Evolutionary conservation across 2,797 vertebrate species (phyloP).

Genomic region (Aplochiton taeniatus): DNA sequence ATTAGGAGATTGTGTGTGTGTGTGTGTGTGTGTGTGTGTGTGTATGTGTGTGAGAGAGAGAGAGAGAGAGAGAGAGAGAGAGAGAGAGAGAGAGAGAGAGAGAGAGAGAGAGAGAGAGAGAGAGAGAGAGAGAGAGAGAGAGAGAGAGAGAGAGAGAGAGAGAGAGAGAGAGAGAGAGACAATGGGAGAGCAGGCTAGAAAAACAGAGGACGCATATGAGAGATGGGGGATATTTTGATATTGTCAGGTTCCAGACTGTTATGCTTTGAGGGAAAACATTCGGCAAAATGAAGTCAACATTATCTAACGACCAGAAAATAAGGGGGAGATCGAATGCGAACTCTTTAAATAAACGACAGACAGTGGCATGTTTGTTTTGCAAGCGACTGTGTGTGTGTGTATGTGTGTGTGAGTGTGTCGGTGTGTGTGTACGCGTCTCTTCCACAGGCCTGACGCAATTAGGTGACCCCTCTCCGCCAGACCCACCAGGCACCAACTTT

Average conservation of each 20-base stretch:
- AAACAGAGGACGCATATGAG: background rate
- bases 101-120: background rate
- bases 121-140: background rate
- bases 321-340: background rate
- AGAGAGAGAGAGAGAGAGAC: background rate
- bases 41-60: background rate
- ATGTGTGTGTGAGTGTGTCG: conserved; percentile 7
- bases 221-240: background rate
- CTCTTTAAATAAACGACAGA: background rate
- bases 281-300: conserved; percentile 9
- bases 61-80: no score
- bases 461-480: conserved; percentile 32
- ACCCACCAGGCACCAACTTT: conserved; percentile 36
- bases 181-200: background rate
- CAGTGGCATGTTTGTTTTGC: conserved; percentile 4
- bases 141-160: no score
- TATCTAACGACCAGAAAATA: background rate
- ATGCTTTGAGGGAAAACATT: conserved; percentile 1
- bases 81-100: background rate
- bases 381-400: background rate
- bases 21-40: background rate
- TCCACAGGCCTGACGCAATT: conserved; percentile 36
- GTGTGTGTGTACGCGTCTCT: background rate
- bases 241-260: background rate
- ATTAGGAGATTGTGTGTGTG: no score